Conservation (phyloP, 2,888 invertebrate species). For the Lasioglossum malachurum region DNA sequence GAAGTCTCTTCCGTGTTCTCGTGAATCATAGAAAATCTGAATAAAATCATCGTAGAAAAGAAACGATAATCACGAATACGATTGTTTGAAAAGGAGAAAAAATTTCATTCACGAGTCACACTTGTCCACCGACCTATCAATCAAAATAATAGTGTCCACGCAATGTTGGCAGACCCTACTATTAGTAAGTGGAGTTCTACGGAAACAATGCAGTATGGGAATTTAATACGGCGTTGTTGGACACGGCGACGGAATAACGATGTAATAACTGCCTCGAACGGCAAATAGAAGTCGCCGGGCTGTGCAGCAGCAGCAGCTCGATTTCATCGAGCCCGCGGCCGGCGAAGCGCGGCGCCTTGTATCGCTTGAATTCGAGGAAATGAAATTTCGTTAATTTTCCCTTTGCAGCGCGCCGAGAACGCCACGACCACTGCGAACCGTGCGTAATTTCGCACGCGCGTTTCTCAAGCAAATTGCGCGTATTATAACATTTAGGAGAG, state of each 20-base stretch:
- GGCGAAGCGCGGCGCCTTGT: conserved; percentile 25
- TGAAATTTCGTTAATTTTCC: conserved; percentile 72
- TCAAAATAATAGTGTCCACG: conserved; percentile 66
- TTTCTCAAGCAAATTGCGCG: conserved; percentile 71
- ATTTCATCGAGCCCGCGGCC: conserved; percentile 44
- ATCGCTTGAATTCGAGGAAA: conserved; percentile 62
- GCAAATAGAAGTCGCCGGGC: conserved; percentile 64
- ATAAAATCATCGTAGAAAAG: neutral
- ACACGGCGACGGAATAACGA: conserved; percentile 67
- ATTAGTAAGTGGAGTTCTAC: conserved; percentile 56
- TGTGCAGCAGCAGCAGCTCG: conserved; percentile 23
- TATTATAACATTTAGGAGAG: conserved; percentile 62
- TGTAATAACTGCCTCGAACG: conserved; percentile 70
- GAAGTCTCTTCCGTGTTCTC: neutral
- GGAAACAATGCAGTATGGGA: conserved; percentile 70
- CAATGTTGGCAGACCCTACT: conserved; percentile 19
- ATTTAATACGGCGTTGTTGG: conserved; percentile 68
- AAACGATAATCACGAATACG: neutral
- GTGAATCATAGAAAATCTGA: neutral
- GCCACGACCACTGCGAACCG: conserved; percentile 28
- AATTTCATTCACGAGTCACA: conserved; percentile 33
- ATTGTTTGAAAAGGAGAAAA: neutral
- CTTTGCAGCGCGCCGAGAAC: conserved; percentile 23
- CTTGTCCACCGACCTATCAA: conserved; percentile 58
- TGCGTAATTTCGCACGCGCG: conserved; percentile 61